Evolutionary conservation across 2,888 invertebrate genomes (phyloP), one percentile per base, ranked within the genome.

Genomic region (Conops quadrifasciatus): DNA sequence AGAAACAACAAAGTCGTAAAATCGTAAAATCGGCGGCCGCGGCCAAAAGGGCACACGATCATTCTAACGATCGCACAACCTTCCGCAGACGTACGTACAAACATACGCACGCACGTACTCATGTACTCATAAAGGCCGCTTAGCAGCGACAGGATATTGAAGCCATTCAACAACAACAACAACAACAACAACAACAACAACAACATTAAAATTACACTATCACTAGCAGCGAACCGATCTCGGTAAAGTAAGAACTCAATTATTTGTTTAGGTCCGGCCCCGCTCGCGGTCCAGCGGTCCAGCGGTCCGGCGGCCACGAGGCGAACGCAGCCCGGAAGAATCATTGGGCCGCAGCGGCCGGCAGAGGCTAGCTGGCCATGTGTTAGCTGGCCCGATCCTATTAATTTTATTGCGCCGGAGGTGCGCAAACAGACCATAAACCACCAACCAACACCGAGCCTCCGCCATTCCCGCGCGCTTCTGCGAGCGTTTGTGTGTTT

Each of bases 371-470:
- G 49, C 11, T 15, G 63, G 64, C 9, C 15, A 45, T 66, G 63
- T 71, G 76, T 78, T 83, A 84, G 82, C 84, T 84, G 84, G 84
- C 83, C 81, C 80, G 80, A 80, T 82, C 80, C 80, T 83, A 83
- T 82, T 84, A 84, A 83, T 84, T 84, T 84, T 84, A 84, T 84
- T 81, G 78, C 82, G 76, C 78, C 78, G 74, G 60, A 45, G 49
- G 51, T 19, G 62, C 21, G 62, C 49, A 68, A 60, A 68, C 51
- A 62, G 60, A 68, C 51, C 68, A 49, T 68, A 68, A 68, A 68
- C 67, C 67, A 49, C 67, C 67, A 47, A 60, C 67, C 67, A 68
- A 30, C 60, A 60, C 67, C 58, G 47, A 59, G 59, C 36, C 36
- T 59, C 47, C 59, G 47, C 47, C 49, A 60, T 49, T 67, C 60